Percentiles rank a stretch among this genome's conserved stretches.
These are phyloP conservation scores for Coelinius sp. DNA, from an alignment of 2,888 invertebrate genomes.

Conservation along the genomic window DNA sequence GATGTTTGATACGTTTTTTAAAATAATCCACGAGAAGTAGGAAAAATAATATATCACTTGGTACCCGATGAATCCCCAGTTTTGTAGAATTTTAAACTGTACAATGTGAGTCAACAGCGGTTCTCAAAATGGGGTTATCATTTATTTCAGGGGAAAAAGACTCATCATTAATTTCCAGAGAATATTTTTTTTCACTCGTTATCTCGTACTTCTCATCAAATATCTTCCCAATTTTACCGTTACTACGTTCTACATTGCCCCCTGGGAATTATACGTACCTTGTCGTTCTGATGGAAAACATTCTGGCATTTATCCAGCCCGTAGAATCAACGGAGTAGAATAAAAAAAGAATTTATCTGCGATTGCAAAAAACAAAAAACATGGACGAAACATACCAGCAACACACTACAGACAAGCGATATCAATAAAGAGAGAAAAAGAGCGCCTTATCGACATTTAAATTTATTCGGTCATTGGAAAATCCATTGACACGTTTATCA, in stretches of 20 bases:
- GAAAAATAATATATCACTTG: background rate
- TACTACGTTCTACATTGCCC: background rate
- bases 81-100: background rate
- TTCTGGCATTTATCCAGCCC: slow-evolving; percentile 12
- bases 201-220: background rate
- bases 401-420: slow-evolving; percentile 3
- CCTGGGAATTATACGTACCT: background rate
- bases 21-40: background rate
- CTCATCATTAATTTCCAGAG: too few relatives aligned
- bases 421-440: background rate
- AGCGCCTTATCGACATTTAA: slow-evolving; percentile 13
- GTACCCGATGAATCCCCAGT: background rate
- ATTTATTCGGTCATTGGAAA: slow-evolving; percentile 17
- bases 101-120: background rate
- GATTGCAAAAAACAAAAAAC: background rate
- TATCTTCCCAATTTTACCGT: background rate
- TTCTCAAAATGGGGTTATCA: background rate
- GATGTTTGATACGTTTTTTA: background rate
- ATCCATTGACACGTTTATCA: background rate
- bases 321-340: background rate
- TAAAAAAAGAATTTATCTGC: background rate
- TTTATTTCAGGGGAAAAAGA: background rate
- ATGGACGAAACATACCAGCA: background rate
- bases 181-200: background rate
- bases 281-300: background rate